phyloP scores from a whole-genome alignment of 2,113 vertebrate genomes.

The Oreochromis aureus region DNA sequence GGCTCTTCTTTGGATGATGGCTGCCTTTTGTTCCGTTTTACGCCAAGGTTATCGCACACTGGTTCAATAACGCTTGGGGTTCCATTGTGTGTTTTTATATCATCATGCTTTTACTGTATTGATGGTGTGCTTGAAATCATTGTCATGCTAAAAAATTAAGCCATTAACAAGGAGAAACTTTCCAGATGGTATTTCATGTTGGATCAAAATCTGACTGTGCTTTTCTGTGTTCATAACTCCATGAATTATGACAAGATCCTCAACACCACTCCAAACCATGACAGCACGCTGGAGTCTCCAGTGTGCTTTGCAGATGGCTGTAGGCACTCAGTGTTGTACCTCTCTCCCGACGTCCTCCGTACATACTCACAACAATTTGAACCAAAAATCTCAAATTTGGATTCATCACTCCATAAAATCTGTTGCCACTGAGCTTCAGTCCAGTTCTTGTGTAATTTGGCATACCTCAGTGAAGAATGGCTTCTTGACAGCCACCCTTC shows the following conservation, averaged over 20 bases:
- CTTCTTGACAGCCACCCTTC: not conserved
- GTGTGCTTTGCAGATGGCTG: not conserved
- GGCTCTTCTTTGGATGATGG: not conserved
- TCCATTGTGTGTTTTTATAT: not conserved
- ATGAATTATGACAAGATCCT: not conserved
- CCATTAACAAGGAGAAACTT: not conserved
- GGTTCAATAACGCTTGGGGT: not conserved
- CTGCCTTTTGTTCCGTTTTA: not conserved
- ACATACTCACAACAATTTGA: not conserved
- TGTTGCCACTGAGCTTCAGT: not conserved
- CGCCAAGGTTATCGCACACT: not conserved
- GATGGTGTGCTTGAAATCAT: not conserved
- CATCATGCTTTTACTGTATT: not conserved
- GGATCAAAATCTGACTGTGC: not conserved
- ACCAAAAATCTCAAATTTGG: not conserved
- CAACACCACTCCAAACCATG: not conserved
- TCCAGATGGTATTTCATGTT: not conserved
- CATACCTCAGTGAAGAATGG: not conserved
- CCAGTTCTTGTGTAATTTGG: not conserved
- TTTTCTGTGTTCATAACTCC: not conserved
- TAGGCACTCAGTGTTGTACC: not conserved
- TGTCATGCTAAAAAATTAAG: not conserved
- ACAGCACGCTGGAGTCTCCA: not conserved
- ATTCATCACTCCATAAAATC: not conserved
- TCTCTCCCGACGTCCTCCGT: not conserved